Base-by-base conservation (phyloP, 1,140 invertebrate genomes). In the Eriosoma lanigerum region DNA sequence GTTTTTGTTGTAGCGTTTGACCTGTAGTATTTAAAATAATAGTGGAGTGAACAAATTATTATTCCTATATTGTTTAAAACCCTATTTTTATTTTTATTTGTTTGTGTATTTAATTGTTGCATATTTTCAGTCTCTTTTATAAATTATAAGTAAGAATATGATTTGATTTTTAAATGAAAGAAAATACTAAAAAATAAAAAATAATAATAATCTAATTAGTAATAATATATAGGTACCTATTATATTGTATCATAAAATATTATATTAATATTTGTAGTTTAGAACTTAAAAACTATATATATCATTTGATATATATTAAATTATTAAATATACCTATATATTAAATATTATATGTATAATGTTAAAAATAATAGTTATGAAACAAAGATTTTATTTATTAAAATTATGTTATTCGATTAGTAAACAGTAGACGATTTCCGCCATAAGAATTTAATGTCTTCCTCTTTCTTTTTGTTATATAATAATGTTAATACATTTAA, bases 181-280 rank as follows among this genome's bases (percentile, higher is more conserved):
- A 19, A 62, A 44, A n/a, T n/a, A 68, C 4, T 46, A 32, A 15
- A 15, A 3, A 32, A 46, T 46, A 15, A 12, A 60, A 4, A 0
- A 29, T 58, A 15, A 1, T 38, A 44, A n/a, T 13, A 44, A 19
- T 4, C 8, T 38, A 38, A 38, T 38, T 38, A 4, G 32, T 38
- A 38, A 38, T n/a, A n/a, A n/a, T n/a, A n/a, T n/a, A n/a, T n/a
- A n/a, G n/a, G n/a, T n/a, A n/a, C n/a, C n/a, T n/a, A n/a, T n/a
- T n/a, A n/a, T n/a, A n/a, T n/a, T n/a, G 12, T 44, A 44, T n/a
- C 21, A 21, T 44, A 66, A 44, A 1, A 1, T 32, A 66, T n/a
- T 13, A 44, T 15, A 44, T 66, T 66, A 66, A 44, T 66, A 60
- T 60, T 60, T 60, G 58, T 66, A 66, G 62, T 44, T 44, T 10